Evolutionary conservation across 2,797 vertebrate species (phyloP), one percentile per base, ranked within the genome.

Genomic region (Spatula clypeata): DNA sequence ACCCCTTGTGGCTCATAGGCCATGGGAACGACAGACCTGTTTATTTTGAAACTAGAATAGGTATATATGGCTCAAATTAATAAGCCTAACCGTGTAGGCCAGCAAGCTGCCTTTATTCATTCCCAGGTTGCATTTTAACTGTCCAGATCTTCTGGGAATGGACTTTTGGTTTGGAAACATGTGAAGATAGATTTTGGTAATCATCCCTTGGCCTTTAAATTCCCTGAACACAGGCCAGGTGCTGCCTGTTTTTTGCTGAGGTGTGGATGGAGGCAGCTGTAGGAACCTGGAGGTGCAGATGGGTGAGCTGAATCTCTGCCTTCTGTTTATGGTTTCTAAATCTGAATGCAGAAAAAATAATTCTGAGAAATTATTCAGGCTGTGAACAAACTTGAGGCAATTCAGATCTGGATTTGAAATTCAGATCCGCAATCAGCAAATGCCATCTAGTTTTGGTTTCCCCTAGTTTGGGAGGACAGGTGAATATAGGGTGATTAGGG

Each of bases 21-120:
- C 13, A 7, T 27, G 31, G 57, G 60, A 70, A 70, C 73, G 79
- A n/a, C 38, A 66, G 62, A 79, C 75, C 1, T 55, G 40, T 92
- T 94, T 81, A n/a, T 86, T 94, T 94, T 88, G 80, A 94, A 81
- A 44, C 21, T 75, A 47, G 73, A 81, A 90, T 88, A 92, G 47
- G 11, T 11, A 6, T 53, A 64, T 34, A 15, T 81, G 51, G 27
- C 44, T 92, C 58, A 81, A 88, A 90, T 34, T 64, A 86, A 60
- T 44, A 90, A 84, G 13, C 60, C 57, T 85, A 49, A n/a, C 49
- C 31, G 44, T 1, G 18, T 40, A 54, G 62, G 14, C 29, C 60
- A 79, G 20, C 64, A 76, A 55, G 36, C 49, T 79, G 34, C 38
- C 34, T 81, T 94, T 90, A 66, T 88, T 92, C 34, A 38, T 3